Conservation (phyloP, 2,888 invertebrate species). For the Drosophila lutescens region DNA sequence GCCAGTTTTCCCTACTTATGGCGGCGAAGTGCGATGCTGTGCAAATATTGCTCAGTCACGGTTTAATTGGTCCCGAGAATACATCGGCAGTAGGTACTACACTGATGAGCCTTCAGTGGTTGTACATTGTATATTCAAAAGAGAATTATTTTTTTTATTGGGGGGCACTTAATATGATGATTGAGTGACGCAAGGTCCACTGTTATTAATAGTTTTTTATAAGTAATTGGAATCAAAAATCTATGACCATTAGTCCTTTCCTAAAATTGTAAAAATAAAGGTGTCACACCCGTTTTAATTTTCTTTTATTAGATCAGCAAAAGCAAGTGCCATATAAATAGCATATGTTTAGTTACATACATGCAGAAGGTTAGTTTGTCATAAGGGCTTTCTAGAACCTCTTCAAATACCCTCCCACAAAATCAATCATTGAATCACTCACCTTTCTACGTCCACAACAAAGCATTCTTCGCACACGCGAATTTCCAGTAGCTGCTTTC, state of each 20-base stretch:
- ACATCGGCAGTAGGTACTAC: background rate
- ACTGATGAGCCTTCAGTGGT: too few relatives aligned
- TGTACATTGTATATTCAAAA: too few relatives aligned
- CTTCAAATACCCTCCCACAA: background rate
- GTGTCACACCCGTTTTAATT: background rate
- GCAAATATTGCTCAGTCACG: conserved; percentile 8
- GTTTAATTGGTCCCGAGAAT: conserved; percentile 10
- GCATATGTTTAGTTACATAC: background rate
- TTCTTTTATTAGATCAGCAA: background rate
- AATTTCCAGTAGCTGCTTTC: conserved; percentile 90
- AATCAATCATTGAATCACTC: conserved; percentile 81
- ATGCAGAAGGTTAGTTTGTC: background rate
- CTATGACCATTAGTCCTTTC: background rate
- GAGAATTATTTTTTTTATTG: too few relatives aligned
- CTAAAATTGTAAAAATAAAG: background rate
- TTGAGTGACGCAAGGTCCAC: background rate
- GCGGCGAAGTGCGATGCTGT: background rate
- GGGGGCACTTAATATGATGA: too few relatives aligned
- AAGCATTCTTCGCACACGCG: conserved; percentile 94
- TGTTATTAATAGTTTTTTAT: too few relatives aligned
- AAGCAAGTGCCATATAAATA: background rate
- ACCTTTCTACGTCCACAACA: conserved; percentile 98
- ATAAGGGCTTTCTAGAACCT: too few relatives aligned
- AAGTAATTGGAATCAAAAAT: background rate
- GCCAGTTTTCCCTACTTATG: conserved; percentile 3